Base-by-base conservation (phyloP, 2,888 invertebrate species). In the Tenthredo mesomela region DNA sequence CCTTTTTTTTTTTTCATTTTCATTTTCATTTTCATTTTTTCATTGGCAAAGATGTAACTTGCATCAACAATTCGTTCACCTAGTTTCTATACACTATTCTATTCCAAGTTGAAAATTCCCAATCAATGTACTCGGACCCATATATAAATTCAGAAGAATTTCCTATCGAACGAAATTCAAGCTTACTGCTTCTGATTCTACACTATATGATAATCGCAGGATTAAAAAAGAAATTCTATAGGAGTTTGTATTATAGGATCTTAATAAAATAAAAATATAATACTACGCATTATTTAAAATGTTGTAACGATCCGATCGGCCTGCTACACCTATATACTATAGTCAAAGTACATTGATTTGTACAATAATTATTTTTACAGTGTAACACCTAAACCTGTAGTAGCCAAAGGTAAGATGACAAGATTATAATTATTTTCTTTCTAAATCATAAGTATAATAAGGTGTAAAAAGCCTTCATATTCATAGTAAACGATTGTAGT, bases 301-400 rank as follows among this genome's bases (percentile, higher is more conserved):
- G 21, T 40, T 73, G 21, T 40, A 73, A 73, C 43, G 43, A 40
- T 73, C 43, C 43, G 43, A 40, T 73, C 43, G n/a, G 43, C 40
- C 25, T 25, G 61, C 18, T 43, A 43, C 43, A 43, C 15, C 25
- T 67, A 73, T 77, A 86, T 82, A 85, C 86, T 85, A 85, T 82
- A 85, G 84, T 85, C 87, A 85, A 82, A 86, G 83, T 87, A 86
- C 84, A 87, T 83, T 80, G 77, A 86, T 85, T 84, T 84, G 70
- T 67, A 87, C 84, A 84, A 87, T 84, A 21, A 84, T 86, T 83
- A 73, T 78, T 85, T 80, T 82, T 67, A 82, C 65, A 80, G 77
- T 33, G 71, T 54, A 71, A 82, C 84, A 85, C 33, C 37, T 80
- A 21, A 85, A 80, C 70, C 50, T 82, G 67, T 85, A 85, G 50